Evolutionary conservation across 2,113 vertebrate species (phyloP), one percentile per base, ranked within the genome.

Genomic region (Megalops atlanticus): DNA sequence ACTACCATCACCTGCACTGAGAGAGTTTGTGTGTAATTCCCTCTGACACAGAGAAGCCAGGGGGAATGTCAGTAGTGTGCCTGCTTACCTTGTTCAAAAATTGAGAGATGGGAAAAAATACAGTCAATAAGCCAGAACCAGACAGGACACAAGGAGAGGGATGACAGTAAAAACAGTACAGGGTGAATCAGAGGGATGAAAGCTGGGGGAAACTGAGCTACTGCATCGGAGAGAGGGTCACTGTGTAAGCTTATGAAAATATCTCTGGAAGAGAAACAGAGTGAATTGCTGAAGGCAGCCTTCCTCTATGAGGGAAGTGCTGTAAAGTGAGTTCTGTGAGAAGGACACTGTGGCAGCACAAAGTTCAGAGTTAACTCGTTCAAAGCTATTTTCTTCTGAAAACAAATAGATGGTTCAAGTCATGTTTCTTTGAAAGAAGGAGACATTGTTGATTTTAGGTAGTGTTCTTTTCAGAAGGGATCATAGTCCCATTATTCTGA

Each of bases 201-300:
- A 38, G 71, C 35, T 41, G n/a, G 43, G 47, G 36, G 27, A 54
- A 10, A n/a, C 52, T n/a, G 18, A 58, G n/a, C 21, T 18, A 2
- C 52, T 58, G 21, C 24, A n/a, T 58, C 21, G 7, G 21, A n/a
- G 52, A 0, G 52, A 64, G 58, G 58, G 58, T 27, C 18, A 52
- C 21, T 54, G 73, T 18, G 39, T 35, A 68, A 83, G 27, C 38
- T 74, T 40, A 38, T 40, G 38, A 49, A 78, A 58, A 78, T 33
- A 54, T n/a, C n/a, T n/a, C n/a, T n/a, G n/a, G n/a, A 27, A 38
- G 76, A 78, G n/a, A 24, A 12, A 82, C 41, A 54, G 76, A 38
- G 33, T 14, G 68, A 82, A 74, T 15, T 77, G 58, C 70, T 40
- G 64, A n/a, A 75, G 72, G 35, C 35, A 16, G 54, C 74, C 11